Evolutionary conservation across 2,888 invertebrate genomes (phyloP).

Genomic region (Phanerotoma sp.): DNA sequence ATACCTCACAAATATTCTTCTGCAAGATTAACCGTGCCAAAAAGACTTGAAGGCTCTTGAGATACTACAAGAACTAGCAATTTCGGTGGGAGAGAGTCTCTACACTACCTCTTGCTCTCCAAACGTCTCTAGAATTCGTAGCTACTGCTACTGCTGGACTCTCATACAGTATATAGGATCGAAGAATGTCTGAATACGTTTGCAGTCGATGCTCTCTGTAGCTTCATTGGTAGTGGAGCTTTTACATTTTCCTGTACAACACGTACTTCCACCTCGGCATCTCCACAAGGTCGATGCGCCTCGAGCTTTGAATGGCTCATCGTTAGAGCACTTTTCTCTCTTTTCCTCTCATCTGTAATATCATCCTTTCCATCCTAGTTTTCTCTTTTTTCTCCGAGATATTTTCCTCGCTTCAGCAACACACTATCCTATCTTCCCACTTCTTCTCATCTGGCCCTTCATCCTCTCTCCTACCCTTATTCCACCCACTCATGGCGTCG

Average conservation of each 20-base stretch:
- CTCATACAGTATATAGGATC: conserved; percentile 3
- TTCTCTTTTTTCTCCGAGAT: conserved; percentile 8
- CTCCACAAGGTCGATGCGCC: conserved; percentile 36
- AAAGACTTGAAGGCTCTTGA: conserved; percentile 26
- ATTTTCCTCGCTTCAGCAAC: conserved; percentile 23
- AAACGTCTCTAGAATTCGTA: background rate
- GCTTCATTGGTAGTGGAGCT: conserved; percentile 7
- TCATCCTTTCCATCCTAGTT: conserved; percentile 9
- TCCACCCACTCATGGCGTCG: conserved; percentile 14
- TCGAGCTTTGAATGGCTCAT: conserved; percentile 39
- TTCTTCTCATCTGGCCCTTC: too few relatives aligned
- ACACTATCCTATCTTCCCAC: too few relatives aligned
- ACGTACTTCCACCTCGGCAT: conserved; percentile 20
- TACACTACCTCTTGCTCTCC: too few relatives aligned
- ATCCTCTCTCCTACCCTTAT: too few relatives aligned
- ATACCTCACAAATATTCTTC: background rate
- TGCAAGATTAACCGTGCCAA: conserved; percentile 2
- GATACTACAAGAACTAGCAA: conserved; percentile 31
- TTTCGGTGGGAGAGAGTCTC: conserved; percentile 29
- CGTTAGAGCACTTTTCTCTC: conserved; percentile 40
- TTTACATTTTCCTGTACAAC: conserved; percentile 14
- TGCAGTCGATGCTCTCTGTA: conserved; percentile 11
- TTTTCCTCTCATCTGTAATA: conserved; percentile 23
- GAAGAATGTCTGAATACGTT: conserved; percentile 10
- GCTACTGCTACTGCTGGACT: background rate